Evolutionary conservation across 1,140 invertebrate species (phyloP).

Genomic region (Neelides sp.): DNA sequence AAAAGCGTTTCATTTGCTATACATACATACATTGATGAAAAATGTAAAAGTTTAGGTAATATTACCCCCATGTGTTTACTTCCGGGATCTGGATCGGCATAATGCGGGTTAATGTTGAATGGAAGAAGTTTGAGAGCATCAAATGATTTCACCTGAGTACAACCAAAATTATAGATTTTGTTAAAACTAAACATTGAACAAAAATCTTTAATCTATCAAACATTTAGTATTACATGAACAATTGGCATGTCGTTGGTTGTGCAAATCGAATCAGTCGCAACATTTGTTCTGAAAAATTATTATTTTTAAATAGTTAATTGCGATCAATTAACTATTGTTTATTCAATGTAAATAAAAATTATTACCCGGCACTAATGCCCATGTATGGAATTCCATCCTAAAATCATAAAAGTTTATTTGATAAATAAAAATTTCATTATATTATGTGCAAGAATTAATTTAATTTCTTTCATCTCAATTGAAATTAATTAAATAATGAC

Average conservation of each 20-base stretch:
- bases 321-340: too few species aligned
- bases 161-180: too few species aligned
- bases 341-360: too few species aligned
- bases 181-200: too few species aligned
- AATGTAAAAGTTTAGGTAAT: not conserved
- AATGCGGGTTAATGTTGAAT: conserved; percentile 79
- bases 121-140: conserved; percentile 57
- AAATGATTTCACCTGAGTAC: too few species aligned
- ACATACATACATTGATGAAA: conserved; percentile 5
- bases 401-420: conserved; percentile 26
- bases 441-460: not conserved
- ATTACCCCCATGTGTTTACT: conserved; percentile 60
- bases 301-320: too few species aligned
- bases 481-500: conserved; percentile 18
- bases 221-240: too few species aligned
- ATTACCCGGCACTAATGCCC: conserved; percentile 68
- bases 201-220: too few species aligned
- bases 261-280: conserved; percentile 60
- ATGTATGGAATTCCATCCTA: conserved; percentile 57
- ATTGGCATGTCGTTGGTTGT: conserved; percentile 82
- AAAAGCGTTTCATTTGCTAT: too few species aligned
- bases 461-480: not conserved
- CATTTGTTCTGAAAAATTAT: too few species aligned
- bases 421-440: conserved; percentile 12
- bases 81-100: conserved; percentile 49